Percentiles rank a stretch among this genome's conserved stretches.
These are phyloP conservation scores for Acanthochromis polyacanthus DNA, from an alignment of 2,113 vertebrate genomes.

Conservation along the genomic window DNA sequence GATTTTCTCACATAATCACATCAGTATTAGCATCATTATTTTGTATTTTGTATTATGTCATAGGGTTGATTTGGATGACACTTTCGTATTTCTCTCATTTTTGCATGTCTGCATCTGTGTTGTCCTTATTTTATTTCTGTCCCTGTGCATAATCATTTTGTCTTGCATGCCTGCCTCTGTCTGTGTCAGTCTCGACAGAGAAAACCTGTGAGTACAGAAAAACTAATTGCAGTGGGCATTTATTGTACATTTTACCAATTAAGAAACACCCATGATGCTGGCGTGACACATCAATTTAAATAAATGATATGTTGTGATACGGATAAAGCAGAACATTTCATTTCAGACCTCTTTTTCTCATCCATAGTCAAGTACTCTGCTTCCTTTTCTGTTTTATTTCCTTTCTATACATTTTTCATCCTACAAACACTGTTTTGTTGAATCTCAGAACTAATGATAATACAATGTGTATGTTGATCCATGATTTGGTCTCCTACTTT, in stretches of 20 bases:
- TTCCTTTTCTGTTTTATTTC: background rate
- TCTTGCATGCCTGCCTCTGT: constrained; percentile 68
- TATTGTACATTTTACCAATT: background rate
- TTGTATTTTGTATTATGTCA: background rate
- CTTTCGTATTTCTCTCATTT: background rate
- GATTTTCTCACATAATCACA: too few relatives aligned
- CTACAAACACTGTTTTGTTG: too few relatives aligned
- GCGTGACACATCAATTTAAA: background rate
- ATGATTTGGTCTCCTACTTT: too few relatives aligned
- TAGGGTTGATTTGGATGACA: too few relatives aligned
- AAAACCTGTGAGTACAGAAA: constrained; percentile 70
- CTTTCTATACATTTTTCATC: background rate
- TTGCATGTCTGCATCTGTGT: constrained; percentile 30
- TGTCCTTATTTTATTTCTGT: constrained; percentile 11
- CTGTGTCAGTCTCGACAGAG: constrained; percentile 58
- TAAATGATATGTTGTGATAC: too few relatives aligned
- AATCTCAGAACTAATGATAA: too few relatives aligned
- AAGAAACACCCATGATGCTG: background rate
- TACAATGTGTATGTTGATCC: too few relatives aligned
- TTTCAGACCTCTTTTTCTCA: background rate
- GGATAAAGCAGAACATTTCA: background rate
- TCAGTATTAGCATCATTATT: too few relatives aligned
- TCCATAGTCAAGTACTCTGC: too few relatives aligned
- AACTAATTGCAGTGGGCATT: background rate
- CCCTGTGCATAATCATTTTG: constrained; percentile 25